Base-by-base conservation (phyloP, 2,113 vertebrate genomes). In the Opisthocomus hoazin region DNA sequence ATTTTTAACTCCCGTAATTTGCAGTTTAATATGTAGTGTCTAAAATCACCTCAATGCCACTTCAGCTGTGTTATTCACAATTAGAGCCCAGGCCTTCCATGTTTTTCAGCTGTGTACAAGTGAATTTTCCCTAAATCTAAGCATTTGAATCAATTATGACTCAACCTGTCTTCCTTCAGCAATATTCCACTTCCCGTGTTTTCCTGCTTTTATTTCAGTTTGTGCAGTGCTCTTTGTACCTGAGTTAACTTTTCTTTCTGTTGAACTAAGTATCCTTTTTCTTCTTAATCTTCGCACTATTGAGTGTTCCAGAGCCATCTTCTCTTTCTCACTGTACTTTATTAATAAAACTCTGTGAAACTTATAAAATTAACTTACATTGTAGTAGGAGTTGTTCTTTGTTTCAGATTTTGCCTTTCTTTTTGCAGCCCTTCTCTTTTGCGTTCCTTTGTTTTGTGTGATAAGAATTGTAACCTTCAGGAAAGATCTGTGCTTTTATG, bases 321-420 rank as follows among this genome's bases (percentile, higher is more conserved):
- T 50, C n/a, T 79, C 43, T 43, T 65, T 75, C 61, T 74, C 8
- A 6, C 45, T n/a, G n/a, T 32, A 13, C 56, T 54, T 39, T 26
- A 23, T 30, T 32, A 58, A 63, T 57, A 37, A 53, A 36, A 8
- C 10, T 32, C 27, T 15, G 23, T 41, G 32, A 63, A 91, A 74
- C 24, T n/a, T 51, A 15, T 0, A 6, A 61, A 77, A 66, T 27
- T 46, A 63, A 43, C 22, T 36, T 43, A 5, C 0, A 0, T 34
- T 71, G 23, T 41, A 34, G 75, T 27, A 68, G 51, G 9, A 41
- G 12, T 26, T 10, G 36, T 73, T 75, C 16, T 48, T 61, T 32
- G 11, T 46, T 74, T 66, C 20, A 23, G 23, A 22, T 65, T 80
- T 78, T 70, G 23, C 27, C 32, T 17, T 68, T 74, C 29, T 34